A percentile compares a stretch with the other conserved stretches of the same genome.
These are phyloP conservation scores for Diadema setosum DNA, from an alignment of 35 echinoderm and acorn worm species.

Conservation along the genomic window DNA sequence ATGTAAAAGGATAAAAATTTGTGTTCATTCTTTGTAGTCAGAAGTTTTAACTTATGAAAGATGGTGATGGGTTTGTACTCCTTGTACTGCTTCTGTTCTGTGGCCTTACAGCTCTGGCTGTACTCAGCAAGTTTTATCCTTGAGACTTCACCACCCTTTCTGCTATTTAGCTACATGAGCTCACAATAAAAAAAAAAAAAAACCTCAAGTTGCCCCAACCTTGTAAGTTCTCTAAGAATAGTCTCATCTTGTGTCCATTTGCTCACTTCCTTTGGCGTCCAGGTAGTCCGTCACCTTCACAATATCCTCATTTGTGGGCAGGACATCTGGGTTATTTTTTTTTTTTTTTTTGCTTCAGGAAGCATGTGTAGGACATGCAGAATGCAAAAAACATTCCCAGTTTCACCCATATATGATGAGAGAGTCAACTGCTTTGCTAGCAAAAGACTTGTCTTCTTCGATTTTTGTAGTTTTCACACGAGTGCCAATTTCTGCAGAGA, in stretches of 20 bases:
- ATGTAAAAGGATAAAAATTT: no score
- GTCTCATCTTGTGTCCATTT: background rate
- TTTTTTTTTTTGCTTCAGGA: no score
- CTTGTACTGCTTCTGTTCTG: background rate
- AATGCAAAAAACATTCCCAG: background rate
- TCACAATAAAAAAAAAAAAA: no score
- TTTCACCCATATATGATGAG: background rate
- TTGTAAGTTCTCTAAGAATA: background rate
- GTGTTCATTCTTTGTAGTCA: no score
- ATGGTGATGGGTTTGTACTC: background rate
- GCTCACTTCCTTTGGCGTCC: background rate
- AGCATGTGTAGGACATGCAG: no score
- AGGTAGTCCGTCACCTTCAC: constrained; percentile 1
- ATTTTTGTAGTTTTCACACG: background rate
- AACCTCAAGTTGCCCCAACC: background rate
- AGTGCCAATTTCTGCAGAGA: background rate
- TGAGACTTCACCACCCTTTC: background rate
- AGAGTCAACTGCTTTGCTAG: background rate
- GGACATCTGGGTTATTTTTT: background rate
- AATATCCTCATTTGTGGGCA: constrained; percentile 13
- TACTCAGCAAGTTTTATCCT: background rate
- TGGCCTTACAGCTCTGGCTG: background rate
- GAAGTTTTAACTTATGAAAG: no score
- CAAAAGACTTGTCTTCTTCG: background rate
- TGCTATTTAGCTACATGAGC: background rate